These are phyloP conservation scores for Bothrops jararaca DNA, from an alignment of 2,113 vertebrate genomes.

Conservation along the genomic window DNA sequence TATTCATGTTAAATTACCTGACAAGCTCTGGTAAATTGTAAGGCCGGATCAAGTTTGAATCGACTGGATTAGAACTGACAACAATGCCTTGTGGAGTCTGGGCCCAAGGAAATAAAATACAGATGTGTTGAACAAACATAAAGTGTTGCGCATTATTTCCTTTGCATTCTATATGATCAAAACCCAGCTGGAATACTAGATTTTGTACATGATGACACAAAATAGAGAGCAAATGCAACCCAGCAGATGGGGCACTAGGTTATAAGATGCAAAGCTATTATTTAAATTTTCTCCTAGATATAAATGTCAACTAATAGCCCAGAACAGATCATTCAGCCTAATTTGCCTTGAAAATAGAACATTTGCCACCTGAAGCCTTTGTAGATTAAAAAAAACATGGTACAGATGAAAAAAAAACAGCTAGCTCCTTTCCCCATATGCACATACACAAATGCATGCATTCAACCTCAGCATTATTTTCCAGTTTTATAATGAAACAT, in stretches of 20 bases:
- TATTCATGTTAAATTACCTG: slow-evolving; percentile 40
- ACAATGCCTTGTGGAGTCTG: slow-evolving; percentile 53
- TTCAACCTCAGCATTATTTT: neutral
- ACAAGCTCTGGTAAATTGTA: slow-evolving; percentile 61
- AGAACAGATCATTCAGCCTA: neutral
- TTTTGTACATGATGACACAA: neutral
- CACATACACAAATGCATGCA: neutral
- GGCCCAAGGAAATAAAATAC: neutral
- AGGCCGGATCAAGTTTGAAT: slow-evolving; percentile 40
- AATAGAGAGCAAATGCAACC: neutral
- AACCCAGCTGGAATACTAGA: neutral
- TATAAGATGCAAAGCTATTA: neutral
- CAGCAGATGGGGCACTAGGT: neutral
- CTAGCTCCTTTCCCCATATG: neutral
- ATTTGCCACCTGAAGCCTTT: no score
- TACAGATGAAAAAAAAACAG: neutral
- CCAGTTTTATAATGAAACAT: no score
- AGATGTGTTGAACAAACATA: neutral
- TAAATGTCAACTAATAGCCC: neutral
- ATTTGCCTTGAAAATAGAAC: neutral
- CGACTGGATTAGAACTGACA: slow-evolving; percentile 29
- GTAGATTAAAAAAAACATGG: neutral
- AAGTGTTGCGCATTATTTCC: neutral
- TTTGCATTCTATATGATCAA: neutral
- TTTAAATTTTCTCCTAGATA: neutral